Evolutionary conservation across 1,140 invertebrate genomes (phyloP), one percentile per base, ranked within the genome.

Genomic region (Leptinotarsa undecemlineata): DNA sequence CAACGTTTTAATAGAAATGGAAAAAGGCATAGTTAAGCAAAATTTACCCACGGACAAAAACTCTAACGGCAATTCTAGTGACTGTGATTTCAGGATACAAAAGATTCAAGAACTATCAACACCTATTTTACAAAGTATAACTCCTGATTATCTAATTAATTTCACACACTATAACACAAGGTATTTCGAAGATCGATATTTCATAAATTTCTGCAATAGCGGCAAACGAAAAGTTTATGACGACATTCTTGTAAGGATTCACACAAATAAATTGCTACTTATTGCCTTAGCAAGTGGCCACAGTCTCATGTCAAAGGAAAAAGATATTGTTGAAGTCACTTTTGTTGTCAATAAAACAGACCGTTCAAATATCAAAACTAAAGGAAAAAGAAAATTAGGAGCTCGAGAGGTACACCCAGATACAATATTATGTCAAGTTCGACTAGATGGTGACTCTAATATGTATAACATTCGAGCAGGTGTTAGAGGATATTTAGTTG

Each of bases 71-170:
- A 57, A 15, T 19, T 19, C 51, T 57, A 19, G 51, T 19, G 15
- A 57, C 1, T 57, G 51, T 57, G 51, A 57, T 57, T 15, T 6
- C 15, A 15, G 14, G 51, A 57, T n/a, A 19, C 51, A 17, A 19
- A 15, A 19, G 90, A 64, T 64, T 8, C 20, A 64, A 20, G 20
- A 64, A 4, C 20, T 64, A 69, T 48, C 33, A 5, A 48, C 48
- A 42, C 68, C 48, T 48, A 69, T 69, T 4, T 19, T 48, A 3
- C 33, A 69, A 21, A 48, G 33, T 48, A 20, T 69, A 6, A 69
- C 68, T 48, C 15, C 17, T 13, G 68, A 69, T 42, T 21, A 51
- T 69, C 3, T 69, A 4, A 51, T 48, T 17, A 60, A 23, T 19
- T 71, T 71, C 23, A 71, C 23, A 71, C 42, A 15, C 47, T 73